These are phyloP conservation scores for Pipistrellus pipistrellus DNA, from an alignment of 2,797 vertebrate genomes.

Conservation along the genomic window DNA sequence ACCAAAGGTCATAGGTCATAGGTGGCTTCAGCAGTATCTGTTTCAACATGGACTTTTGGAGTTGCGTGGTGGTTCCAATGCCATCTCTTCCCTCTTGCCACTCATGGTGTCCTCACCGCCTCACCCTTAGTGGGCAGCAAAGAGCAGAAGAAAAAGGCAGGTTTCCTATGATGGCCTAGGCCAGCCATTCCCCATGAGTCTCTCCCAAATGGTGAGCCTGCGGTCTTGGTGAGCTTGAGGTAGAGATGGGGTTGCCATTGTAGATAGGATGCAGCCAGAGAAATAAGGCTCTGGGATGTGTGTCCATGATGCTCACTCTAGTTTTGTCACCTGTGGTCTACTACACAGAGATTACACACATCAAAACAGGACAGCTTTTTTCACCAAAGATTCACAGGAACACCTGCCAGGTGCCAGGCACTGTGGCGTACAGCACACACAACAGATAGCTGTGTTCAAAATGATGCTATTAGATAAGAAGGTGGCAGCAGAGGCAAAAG, in stretches of 20 bases:
- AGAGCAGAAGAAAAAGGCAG: neutral
- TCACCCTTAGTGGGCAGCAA: neutral
- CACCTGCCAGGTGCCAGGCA: neutral
- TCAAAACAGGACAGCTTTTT: neutral
- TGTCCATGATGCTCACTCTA: neutral
- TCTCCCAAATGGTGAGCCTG: neutral
- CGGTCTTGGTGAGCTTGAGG: neutral
- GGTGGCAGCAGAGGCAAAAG: fast-evolving
- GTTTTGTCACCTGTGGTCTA: neutral
- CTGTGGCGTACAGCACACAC: fast-evolving
- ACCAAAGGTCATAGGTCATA: neutral
- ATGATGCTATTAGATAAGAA: neutral
- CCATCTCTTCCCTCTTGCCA: neutral
- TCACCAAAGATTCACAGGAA: neutral
- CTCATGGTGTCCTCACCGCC: neutral
- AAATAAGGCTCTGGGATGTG: neutral
- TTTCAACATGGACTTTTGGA: neutral
- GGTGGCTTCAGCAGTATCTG: neutral
- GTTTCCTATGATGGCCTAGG: fast-evolving
- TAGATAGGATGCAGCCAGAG: neutral
- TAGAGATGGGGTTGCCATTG: too few relatives aligned
- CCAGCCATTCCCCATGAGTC: neutral
- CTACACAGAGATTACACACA: neutral
- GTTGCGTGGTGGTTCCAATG: neutral
- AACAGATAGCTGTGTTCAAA: neutral